These are phyloP conservation scores for Lysiphlebus fabarum DNA, from an alignment of 1,140 invertebrate species.

Conservation along the genomic window DNA sequence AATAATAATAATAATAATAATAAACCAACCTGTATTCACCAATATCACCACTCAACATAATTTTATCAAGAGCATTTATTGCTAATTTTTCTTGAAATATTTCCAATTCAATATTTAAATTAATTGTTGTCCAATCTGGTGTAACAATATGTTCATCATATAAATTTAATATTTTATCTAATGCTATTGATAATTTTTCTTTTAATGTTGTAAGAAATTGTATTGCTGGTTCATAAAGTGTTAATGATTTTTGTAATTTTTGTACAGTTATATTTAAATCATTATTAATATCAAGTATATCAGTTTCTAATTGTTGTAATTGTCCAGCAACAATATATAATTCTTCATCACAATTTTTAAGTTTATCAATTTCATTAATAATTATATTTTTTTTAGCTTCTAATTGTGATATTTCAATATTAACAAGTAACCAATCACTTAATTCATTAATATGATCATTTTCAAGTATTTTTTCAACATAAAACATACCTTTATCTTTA, in stretches of 20 bases:
- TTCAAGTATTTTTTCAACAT: background rate
- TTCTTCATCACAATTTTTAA: slow-evolving; percentile 8
- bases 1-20: slow-evolving; percentile 5
- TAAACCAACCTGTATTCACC: slow-evolving; percentile 33
- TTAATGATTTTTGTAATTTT: slow-evolving; percentile 37
- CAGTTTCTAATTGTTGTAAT: slow-evolving; percentile 5
- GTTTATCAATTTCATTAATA: slow-evolving; percentile 1
- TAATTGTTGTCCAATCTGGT: slow-evolving; percentile 28
- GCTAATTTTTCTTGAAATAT: slow-evolving; percentile 39
- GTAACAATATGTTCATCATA: slow-evolving; percentile 22
- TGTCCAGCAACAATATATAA: slow-evolving; percentile 1
- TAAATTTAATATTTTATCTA: slow-evolving; percentile 36
- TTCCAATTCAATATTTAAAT: slow-evolving; percentile 36
- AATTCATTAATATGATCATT: background rate
- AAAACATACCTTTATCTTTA: slow-evolving; percentile 21
- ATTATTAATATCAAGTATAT: slow-evolving; percentile 2
- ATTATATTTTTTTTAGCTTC: slow-evolving; percentile 1
- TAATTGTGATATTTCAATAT: background rate
- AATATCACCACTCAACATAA: slow-evolving; percentile 35
- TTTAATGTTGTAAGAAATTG: slow-evolving; percentile 28
- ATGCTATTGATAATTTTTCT: slow-evolving; percentile 30
- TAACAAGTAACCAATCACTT: background rate
- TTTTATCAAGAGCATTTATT: slow-evolving; percentile 41
- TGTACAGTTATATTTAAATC: slow-evolving; percentile 21
- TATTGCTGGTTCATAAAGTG: slow-evolving; percentile 31